A percentile compares a stretch with the other conserved stretches of the same genome.
Evolutionary conservation across 2,888 invertebrate genomes (phyloP).

Genomic region (Palloptera scutellata): DNA sequence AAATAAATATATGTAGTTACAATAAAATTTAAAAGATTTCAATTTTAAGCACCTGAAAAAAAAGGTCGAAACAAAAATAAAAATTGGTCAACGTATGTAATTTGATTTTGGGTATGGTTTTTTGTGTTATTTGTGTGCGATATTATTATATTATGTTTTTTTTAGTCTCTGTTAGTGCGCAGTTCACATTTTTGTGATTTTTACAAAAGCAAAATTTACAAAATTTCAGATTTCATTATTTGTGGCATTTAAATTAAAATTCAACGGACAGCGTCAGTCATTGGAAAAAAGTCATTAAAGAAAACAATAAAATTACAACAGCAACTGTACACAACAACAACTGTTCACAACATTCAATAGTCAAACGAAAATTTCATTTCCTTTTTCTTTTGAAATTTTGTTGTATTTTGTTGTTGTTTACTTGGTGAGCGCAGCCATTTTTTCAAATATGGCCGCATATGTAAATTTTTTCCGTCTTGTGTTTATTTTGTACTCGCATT

Average conservation of each 20-base stretch:
- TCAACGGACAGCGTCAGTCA: constrained; percentile 21
- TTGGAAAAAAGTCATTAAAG: constrained; percentile 25
- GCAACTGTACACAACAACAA: constrained; percentile 29
- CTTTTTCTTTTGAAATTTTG: constrained; percentile 29
- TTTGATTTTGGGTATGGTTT: too few species aligned
- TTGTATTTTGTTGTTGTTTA: neutral
- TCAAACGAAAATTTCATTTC: constrained; percentile 40
- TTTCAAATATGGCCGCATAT: constrained; percentile 44
- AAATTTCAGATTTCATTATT: constrained; percentile 4
- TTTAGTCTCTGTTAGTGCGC: too few species aligned
- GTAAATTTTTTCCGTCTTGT: constrained; percentile 21
- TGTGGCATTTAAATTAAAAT: constrained; percentile 29
- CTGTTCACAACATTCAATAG: neutral
- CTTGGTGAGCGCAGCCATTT: constrained; percentile 23
- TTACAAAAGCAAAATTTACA: neutral
- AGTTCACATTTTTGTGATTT: too few species aligned
- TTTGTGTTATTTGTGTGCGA: too few species aligned
- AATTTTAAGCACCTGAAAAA: too few species aligned
- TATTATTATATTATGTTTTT: too few species aligned
- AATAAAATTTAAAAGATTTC: too few species aligned
- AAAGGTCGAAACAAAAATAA: too few species aligned
- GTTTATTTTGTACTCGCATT: constrained; percentile 18
- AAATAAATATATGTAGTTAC: too few species aligned
- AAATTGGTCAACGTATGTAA: too few species aligned
- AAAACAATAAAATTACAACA: constrained; percentile 32